A percentile compares a stretch with the other conserved stretches of the same genome.
Conservation (phyloP, 1,140 invertebrate genomes). For the Maniola jurtina region DNA sequence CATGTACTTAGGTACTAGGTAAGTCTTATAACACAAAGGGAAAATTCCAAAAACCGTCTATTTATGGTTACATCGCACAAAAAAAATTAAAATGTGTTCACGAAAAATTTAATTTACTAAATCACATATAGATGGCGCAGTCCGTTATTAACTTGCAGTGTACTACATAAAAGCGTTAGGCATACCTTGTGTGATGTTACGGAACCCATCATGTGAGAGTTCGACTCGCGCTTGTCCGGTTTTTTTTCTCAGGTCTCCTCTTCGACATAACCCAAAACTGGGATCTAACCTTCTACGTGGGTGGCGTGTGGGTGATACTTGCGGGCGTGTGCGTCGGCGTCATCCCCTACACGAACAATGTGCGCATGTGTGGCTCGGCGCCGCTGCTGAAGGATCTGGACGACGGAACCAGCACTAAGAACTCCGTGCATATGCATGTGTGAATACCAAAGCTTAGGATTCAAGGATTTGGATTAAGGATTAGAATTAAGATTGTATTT, state of each 20-base stretch:
- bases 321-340: constrained; percentile 86
- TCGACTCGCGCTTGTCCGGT: no score
- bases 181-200: no score
- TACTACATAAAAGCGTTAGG: no score
- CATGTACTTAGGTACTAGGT: no score
- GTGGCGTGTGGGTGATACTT: constrained; percentile 86
- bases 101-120: no score
- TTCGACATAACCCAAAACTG: constrained; percentile 85
- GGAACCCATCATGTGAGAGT: no score
- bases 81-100: no score
- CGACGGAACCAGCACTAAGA: constrained; percentile 40
- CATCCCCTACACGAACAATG: constrained; percentile 82
- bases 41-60: no score
- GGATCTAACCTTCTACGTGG: constrained; percentile 86
- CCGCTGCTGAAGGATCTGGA: constrained; percentile 79
- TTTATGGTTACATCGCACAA: no score
- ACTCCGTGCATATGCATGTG: constrained; percentile 24
- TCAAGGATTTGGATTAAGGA: neutral
- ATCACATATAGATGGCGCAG: no score
- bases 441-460: constrained; percentile 7
- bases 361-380: constrained; percentile 81
- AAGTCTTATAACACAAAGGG: no score
- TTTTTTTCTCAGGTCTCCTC: constrained; percentile 79
- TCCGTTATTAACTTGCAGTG: no score
- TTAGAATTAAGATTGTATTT: neutral